phyloP scores from a whole-genome alignment of 2,113 vertebrate genomes.

The Marcusenius ussheri region DNA sequence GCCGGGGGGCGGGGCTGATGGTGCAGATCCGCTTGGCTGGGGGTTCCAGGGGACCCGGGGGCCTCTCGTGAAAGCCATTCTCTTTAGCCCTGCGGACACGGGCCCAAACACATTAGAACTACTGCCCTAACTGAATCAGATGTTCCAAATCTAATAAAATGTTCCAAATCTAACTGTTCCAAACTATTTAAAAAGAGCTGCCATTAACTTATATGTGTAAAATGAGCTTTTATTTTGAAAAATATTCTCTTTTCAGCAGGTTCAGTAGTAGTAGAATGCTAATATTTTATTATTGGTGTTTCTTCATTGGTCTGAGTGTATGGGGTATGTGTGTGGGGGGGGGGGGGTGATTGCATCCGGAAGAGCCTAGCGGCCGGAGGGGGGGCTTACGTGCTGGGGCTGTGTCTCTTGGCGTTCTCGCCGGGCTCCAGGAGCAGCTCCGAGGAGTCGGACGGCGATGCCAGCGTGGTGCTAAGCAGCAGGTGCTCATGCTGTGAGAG shows the following conservation, averaged over 20 bases:
- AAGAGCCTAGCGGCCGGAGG: background rate
- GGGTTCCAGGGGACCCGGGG: constrained; percentile 72
- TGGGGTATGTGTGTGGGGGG: background rate
- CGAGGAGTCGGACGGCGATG: constrained; percentile 81
- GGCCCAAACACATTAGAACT: background rate
- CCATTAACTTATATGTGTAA: background rate
- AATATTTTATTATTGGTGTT: background rate
- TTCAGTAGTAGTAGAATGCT: background rate
- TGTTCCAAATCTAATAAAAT: background rate
- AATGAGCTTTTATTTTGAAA: background rate
- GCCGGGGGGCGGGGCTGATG: constrained; percentile 91
- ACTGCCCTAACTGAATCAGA: background rate
- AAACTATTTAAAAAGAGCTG: background rate
- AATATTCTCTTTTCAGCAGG: background rate
- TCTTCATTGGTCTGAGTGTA: background rate
- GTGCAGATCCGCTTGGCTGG: constrained; percentile 91
- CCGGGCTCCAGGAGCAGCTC: constrained; percentile 89
- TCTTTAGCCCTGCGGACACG: constrained; percentile 71
- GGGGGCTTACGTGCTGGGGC: constrained; percentile 74
- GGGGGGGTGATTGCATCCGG: background rate
- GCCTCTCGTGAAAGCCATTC: constrained; percentile 81
- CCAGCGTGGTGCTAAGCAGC: constrained; percentile 82
- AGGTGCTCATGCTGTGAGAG: constrained; percentile 95
- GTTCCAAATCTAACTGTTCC: background rate
- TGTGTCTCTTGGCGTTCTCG: constrained; percentile 79